Base-by-base conservation (phyloP, 1,140 invertebrate genomes). In the Apis cerana region DNA sequence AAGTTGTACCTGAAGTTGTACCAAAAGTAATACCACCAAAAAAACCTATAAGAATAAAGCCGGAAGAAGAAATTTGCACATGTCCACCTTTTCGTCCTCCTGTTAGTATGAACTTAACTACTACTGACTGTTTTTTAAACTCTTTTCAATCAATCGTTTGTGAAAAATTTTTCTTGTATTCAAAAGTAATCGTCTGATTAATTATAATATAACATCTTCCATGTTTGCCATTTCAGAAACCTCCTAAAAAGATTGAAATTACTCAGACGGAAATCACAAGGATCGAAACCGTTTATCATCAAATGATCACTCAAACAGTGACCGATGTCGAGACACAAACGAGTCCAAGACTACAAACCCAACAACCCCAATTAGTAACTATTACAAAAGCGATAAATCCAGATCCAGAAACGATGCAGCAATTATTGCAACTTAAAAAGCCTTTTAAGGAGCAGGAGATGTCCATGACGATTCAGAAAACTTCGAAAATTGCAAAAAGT, bases 281-380 rank as follows among this genome's bases (percentile, higher is more conserved):
- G 15, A 68, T 80, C 10, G 80, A 86, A 10, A 68, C 64, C 7
- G 52, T 85, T 1, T 27, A 27, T 27, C 27, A 27, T 27, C 64
- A 85, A 65, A 54, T 67, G 56, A 17, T 70, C 43, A 78, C 83
- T 4, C 80, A 83, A 48, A 75, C 84, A 1, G 27, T 82, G 10
- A 15, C 58, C 0, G 33, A 64, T 21, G 17, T 54, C 0, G 75
- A 69, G 12, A 56, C 50, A 8, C 72, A 67, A 19, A 54, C 52
- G 15, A 48, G 15, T 2, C 82, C 4, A n/a, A 52, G n/a, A 27
- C 33, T 80, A 23, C n/a, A 27, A 23, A 21, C 52, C 21, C 67
- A 75, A 59, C 59, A 74, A 17, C n/a, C 72, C 1, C 69, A 54
- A 13, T 9, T 78, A 17, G 61, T 58, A 59, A 79, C 59, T 48